Evolutionary conservation across 2,888 invertebrate species (phyloP), one percentile per base, ranked within the genome.

Genomic region (Chironomus tentans): DNA sequence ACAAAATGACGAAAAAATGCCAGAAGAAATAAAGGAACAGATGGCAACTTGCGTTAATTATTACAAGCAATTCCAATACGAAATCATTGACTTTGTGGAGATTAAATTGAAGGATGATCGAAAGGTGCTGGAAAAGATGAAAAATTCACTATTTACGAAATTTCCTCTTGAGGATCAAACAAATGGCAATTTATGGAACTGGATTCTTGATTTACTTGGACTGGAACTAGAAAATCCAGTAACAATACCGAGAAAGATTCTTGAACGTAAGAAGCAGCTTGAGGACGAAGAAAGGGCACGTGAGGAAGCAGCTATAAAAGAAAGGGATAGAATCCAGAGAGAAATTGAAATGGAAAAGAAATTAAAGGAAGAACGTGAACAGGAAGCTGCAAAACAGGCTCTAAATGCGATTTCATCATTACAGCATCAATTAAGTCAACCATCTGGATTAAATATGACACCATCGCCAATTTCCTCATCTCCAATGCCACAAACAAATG

Each of bases 41-140:
- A 93, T 97, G 87, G 90, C 91, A 83, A 89, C 90, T 81, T 91
- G 93, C 80, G 91, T 92, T 13, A 92, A 94, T 79, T 95, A 94
- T 83, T 95, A 95, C 81, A 88, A 88, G 77, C 88, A 89, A 78
- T 84, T 82, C 78, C 88, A 90, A 77, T 86, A 86, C 68, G 91
- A 91, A 78, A 87, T 89, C 77, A 84, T 91, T 0, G 88, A 89
- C 79, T 92, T 92, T 80, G 85, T 85, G 70, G 88, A 79, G 22
- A 79, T 80, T 28, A 83, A 80, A 77, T 82, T 76, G 22, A 76
- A 80, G 75, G 83, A 83, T 18, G 90, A 90, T 79, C 89, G 91
- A 3, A 90, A 91, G 0, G 94, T 90, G 82, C 87, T 95, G 76
- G 95, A 96, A 80, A 95, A 95, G 83, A 82, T 96, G 73, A 94